Evolutionary conservation across 2,888 invertebrate genomes (phyloP).

Genomic region (Amphipoea oculea): DNA sequence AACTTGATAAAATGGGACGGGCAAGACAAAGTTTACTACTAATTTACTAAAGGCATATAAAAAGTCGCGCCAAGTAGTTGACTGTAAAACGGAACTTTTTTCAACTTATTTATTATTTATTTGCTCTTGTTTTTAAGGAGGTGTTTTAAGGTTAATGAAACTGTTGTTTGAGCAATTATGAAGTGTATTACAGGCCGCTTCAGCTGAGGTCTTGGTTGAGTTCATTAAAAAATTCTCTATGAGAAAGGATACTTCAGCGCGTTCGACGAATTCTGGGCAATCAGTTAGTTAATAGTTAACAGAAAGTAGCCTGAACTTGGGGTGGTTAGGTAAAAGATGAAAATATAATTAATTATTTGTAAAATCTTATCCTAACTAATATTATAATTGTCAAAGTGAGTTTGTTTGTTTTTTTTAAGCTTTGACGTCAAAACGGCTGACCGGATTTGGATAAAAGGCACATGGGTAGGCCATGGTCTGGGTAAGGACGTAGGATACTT

Average conservation of each 20-base stretch:
- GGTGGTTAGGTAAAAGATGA: neutral
- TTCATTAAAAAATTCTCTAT: neutral
- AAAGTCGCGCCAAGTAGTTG: conserved; percentile 66
- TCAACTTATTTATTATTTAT: conserved; percentile 59
- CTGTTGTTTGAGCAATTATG: conserved; percentile 17
- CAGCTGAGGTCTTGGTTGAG: neutral
- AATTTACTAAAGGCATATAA: conserved; percentile 73
- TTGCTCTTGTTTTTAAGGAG: conserved; percentile 28
- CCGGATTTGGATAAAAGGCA: neutral
- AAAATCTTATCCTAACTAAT: neutral
- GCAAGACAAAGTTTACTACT: conserved; percentile 68
- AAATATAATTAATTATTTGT: neutral
- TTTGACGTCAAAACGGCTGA: neutral
- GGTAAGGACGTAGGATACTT: neutral
- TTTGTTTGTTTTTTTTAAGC: neutral
- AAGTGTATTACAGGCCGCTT: conserved; percentile 2
- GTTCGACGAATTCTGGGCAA: neutral
- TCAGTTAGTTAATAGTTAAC: neutral
- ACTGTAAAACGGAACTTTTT: conserved; percentile 60
- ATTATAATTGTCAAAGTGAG: neutral
- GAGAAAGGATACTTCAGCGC: neutral
- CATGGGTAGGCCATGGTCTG: neutral
- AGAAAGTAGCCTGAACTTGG: neutral
- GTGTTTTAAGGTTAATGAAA: conserved; percentile 26
- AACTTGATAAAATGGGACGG: conserved; percentile 48